Evolutionary conservation across 2,113 vertebrate species (phyloP).

Genomic region (Polypterus senegalus): DNA sequence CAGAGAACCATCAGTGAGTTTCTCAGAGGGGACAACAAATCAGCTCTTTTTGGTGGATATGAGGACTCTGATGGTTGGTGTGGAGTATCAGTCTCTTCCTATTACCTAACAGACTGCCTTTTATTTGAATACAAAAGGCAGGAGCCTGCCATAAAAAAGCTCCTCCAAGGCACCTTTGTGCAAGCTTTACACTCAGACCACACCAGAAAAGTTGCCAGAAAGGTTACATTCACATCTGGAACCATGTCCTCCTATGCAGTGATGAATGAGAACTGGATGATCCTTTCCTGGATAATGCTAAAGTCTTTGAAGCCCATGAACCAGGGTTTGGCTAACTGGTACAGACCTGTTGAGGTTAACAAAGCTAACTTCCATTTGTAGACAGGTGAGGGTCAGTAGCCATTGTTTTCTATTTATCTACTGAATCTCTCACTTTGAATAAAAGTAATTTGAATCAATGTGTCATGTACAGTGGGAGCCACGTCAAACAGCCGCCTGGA

Average conservation of each 20-base stretch:
- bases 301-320: conserved; percentile 14
- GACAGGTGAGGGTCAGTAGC: conserved; percentile 10
- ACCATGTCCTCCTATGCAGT: conserved; percentile 13
- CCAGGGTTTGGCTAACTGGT: conserved; percentile 6
- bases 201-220: conserved; percentile 14
- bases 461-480: too few species aligned
- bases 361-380: conserved; percentile 17
- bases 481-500: too few species aligned
- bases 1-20: conserved; percentile 14
- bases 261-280: conserved; percentile 16
- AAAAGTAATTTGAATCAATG: too few species aligned
- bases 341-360: conserved; percentile 4
- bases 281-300: conserved; percentile 11
- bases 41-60: conserved; percentile 11
- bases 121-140: conserved; percentile 6
- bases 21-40: not conserved
- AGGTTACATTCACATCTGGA: conserved; percentile 10
- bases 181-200: conserved; percentile 13
- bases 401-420: not conserved
- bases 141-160: conserved; percentile 1
- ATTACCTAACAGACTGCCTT: conserved; percentile 16
- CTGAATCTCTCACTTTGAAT: too few species aligned
- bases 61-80: conserved; percentile 15
- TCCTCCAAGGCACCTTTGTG: conserved; percentile 11
- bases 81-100: conserved; percentile 10